A percentile compares a stretch with the other conserved stretches of the same genome.
These are phyloP conservation scores for Cephonodes hylas DNA, from an alignment of 2,888 invertebrate species.

Conservation along the genomic window DNA sequence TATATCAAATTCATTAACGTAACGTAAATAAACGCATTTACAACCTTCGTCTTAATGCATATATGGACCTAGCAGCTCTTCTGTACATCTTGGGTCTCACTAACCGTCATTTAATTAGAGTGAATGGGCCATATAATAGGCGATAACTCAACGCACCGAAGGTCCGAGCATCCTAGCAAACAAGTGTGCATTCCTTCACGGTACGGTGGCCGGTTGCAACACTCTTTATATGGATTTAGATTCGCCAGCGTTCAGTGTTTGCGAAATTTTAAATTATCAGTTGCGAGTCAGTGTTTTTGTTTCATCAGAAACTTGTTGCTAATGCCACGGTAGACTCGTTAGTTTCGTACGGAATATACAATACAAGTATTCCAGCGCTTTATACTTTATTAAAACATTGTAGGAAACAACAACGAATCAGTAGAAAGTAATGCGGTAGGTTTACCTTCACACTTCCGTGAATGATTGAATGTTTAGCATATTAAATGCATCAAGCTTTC, in stretches of 20 bases:
- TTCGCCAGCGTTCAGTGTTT: slow-evolving; percentile 32
- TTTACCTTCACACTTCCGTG: background rate
- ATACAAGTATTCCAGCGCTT: background rate
- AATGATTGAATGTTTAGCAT: background rate
- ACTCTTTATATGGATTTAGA: slow-evolving; percentile 54
- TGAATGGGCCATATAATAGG: slow-evolving; percentile 10
- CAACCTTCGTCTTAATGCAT: background rate
- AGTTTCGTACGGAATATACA: background rate
- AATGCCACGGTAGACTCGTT: background rate
- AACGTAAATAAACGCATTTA: background rate
- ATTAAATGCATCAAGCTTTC: background rate
- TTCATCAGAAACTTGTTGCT: slow-evolving; percentile 32
- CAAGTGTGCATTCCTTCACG: slow-evolving; percentile 59
- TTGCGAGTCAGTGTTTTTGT: slow-evolving; percentile 45
- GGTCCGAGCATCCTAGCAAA: slow-evolving; percentile 33
- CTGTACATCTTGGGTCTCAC: too few relatives aligned
- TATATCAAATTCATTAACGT: background rate
- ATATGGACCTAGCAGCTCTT: background rate
- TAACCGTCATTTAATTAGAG: background rate
- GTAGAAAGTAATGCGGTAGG: background rate
- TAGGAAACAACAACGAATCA: background rate
- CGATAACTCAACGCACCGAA: slow-evolving; percentile 10
- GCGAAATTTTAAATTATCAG: slow-evolving; percentile 43
- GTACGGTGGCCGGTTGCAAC: slow-evolving; percentile 57
- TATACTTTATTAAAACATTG: background rate